phyloP scores from a whole-genome alignment of 2,113 vertebrate genomes.

The Orcinus orca region DNA sequence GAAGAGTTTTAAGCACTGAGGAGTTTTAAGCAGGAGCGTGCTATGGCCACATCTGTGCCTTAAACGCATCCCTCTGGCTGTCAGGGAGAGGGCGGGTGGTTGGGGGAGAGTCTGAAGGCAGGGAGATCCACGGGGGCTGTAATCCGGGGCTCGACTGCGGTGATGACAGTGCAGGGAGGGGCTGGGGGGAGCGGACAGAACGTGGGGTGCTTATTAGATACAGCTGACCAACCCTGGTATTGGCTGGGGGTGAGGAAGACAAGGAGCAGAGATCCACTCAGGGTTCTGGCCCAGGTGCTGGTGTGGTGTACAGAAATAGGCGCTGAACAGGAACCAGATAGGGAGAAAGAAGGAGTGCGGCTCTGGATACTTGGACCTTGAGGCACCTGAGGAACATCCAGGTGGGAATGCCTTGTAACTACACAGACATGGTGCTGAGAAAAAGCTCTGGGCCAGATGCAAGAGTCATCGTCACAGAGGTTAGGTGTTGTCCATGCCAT shows the following conservation, averaged over 20 bases:
- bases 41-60: neutral
- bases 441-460: neutral
- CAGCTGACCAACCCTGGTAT: neutral
- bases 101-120: neutral
- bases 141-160: neutral
- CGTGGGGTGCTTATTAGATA: neutral
- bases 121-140: neutral
- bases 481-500: neutral
- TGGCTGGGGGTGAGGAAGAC: neutral
- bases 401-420: neutral
- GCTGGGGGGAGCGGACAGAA: fast-evolving
- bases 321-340: neutral
- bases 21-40: neutral
- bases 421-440: neutral
- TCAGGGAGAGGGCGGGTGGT: neutral
- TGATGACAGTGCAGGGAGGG: neutral
- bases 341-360: neutral
- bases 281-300: neutral
- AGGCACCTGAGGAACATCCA: neutral
- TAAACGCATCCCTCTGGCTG: neutral
- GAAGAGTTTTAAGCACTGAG: neutral
- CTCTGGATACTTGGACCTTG: neutral
- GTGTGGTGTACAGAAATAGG: neutral
- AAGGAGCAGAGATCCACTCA: neutral
- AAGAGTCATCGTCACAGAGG: neutral